A percentile compares a stretch with the other conserved stretches of the same genome.
phyloP scores from a whole-genome alignment of 2,888 invertebrate genomes.

The Drosophila nr. perissopoda region DNA sequence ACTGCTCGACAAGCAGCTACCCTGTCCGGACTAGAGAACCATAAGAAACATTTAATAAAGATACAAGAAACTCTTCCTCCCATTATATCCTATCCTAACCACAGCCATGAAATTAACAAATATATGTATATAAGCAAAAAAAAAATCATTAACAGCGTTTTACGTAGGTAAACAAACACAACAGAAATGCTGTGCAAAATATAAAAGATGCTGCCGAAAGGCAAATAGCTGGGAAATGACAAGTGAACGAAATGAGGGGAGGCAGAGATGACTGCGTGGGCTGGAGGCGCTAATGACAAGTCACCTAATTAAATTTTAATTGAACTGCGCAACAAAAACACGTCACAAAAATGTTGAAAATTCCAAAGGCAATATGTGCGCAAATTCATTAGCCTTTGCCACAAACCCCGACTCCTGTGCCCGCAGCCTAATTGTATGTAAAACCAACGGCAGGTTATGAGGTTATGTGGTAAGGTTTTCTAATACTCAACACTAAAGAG shows the following conservation, averaged over 20 bases:
- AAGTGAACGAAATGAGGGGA: neutral
- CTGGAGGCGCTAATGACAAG: conserved; percentile 55
- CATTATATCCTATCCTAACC: neutral
- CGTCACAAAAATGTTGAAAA: conserved; percentile 37
- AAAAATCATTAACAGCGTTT: conserved; percentile 12
- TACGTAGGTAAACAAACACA: conserved; percentile 21
- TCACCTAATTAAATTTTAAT: conserved; percentile 67
- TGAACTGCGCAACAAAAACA: conserved; percentile 60
- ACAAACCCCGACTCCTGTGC: neutral
- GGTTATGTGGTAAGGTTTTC: conserved; percentile 29
- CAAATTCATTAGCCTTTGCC: conserved; percentile 22
- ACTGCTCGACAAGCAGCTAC: conserved; percentile 3
- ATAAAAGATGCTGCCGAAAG: conserved; percentile 6
- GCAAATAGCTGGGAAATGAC: neutral
- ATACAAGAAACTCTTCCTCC: neutral
- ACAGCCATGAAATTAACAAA: neutral
- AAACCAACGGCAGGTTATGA: conserved; percentile 16
- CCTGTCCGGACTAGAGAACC: neutral
- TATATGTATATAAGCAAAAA: neutral
- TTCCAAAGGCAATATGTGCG: conserved; percentile 30
- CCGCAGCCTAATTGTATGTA: conserved; percentile 12
- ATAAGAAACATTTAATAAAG: neutral
- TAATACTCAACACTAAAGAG: neutral
- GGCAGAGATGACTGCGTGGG: conserved; percentile 1
- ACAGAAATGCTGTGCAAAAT: conserved; percentile 25